Base-by-base conservation (phyloP, 2,113 vertebrate genomes). In the Ammodytes dubius region DNA sequence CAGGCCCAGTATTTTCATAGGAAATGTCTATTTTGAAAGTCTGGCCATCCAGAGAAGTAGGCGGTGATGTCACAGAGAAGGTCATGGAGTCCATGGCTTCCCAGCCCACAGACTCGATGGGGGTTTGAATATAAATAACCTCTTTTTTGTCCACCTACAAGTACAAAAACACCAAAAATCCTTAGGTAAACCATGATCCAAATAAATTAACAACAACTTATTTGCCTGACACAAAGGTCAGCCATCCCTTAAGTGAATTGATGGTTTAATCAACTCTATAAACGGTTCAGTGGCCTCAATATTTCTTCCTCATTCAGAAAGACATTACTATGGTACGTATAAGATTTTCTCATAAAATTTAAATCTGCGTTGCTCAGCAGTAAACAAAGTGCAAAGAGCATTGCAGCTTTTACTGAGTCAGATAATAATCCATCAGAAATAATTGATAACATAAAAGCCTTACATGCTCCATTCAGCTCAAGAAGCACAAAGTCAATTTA, bases 11-110 rank as follows among this genome's bases (percentile, higher is more conserved):
- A 74, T 96, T 93, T 84, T 97, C 97, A 81, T 97, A 97, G 0
- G 97, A 99, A 94, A 98, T 95, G 43, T 93, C 93, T 68, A 99
- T 91, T 73, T 35, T 90, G 72, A 98, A 98, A 42, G 92, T 91
- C 72, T 96, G 95, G 6, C 91, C 89, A 56, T 96, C 95, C 61
- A 98, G 85, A 77, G 78, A 77, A 64, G 95, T 94, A 27, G 97
- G 97, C 4, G 94, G 93, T 37, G 96, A 98, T 9, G 91, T 93
- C 17, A 92, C 86, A 0, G 88, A 95, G 91, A 98, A 98, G 0
- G 78, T 95, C 86, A 98, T 96, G 15, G 93, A 95, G 90, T 98
- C 97, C 92, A 96, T 93, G 1, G 79, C 80, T 50, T 92, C 93
- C 97, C 97, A 98, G 45, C 79, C 92, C 46, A 95, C 69, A 40